These are phyloP conservation scores for Argopecten irradians DNA, from an alignment of 1,140 invertebrate genomes.

Conservation along the genomic window DNA sequence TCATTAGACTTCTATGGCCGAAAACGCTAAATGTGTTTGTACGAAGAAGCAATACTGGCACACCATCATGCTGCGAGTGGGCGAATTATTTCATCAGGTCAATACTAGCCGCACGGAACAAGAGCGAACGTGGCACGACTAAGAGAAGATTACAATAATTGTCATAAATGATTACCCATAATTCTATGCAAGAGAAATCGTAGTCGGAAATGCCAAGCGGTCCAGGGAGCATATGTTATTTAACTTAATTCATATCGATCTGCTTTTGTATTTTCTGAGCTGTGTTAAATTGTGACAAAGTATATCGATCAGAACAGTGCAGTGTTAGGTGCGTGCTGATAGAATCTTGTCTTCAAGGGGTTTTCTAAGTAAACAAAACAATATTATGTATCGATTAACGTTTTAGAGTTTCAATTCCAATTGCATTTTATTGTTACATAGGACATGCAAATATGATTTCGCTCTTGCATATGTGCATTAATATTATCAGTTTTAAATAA, in stretches of 20 bases:
- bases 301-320: background rate
- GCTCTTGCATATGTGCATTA: no score
- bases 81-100: background rate
- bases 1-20: no score
- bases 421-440: background rate
- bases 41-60: no score
- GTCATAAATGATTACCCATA: conserved; percentile 17
- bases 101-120: background rate
- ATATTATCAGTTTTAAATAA: no score
- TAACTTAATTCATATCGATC: background rate
- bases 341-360: no score
- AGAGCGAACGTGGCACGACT: background rate
- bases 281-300: background rate
- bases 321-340: no score
- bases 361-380: background rate
- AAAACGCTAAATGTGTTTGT: no score
- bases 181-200: background rate
- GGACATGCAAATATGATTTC: background rate
- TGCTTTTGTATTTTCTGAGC: background rate
- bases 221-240: background rate
- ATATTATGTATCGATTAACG: background rate
- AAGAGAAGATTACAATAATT: background rate
- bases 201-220: background rate
- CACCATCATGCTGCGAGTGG: background rate
- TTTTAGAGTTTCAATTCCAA: background rate